Evolutionary conservation across 2,888 invertebrate genomes (phyloP), one percentile per base, ranked within the genome.

Genomic region (Diploptera punctata): DNA sequence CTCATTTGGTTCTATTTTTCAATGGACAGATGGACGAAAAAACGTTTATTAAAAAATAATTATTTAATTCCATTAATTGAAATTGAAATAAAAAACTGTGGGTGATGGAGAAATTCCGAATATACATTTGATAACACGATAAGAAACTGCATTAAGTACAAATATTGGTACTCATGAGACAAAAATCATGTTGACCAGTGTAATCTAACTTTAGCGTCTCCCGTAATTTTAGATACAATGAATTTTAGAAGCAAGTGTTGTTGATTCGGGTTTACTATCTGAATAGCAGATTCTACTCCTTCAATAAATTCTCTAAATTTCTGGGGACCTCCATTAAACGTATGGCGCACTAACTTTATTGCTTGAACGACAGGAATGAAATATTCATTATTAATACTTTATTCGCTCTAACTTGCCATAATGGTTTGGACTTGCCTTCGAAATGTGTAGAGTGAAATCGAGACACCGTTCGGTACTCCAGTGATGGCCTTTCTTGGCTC

Each of bases 401-500:
- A 10, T 7, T 10, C 57, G 16, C 7, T 10, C 18, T 38, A 9
- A n/a, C 9, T 19, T 65, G 65, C 65, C 38, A 38, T 65, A 19
- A 52, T 52, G 52, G 52, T 13, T 19, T 61, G 19, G 29, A 60
- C 38, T 65, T 43, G n/a, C 43, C 33, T 38, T 3, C 10, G 2
- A 65, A n/a, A 43, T n/a, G 19, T 19, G 52, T 19, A 19, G 52
- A 52, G 52, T 33, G 10, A 33, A 33, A 10, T 21, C 24, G 57
- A 16, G 43, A 29, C 24, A n/a, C 19, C 18, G 65, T 65, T 65
- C 43, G 43, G 43, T 13, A 7, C 19, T 65, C 65, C 65, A 65
- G 65, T 65, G 65, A 65, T 65, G 38, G 43, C 65, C 21, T 38
- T 7, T 3, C 31, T n/a, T n/a, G 21, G 65, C 65, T 65, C 65